Conservation (phyloP, 2,797 vertebrate genomes). For the Xiphophorus birchmanni region DNA sequence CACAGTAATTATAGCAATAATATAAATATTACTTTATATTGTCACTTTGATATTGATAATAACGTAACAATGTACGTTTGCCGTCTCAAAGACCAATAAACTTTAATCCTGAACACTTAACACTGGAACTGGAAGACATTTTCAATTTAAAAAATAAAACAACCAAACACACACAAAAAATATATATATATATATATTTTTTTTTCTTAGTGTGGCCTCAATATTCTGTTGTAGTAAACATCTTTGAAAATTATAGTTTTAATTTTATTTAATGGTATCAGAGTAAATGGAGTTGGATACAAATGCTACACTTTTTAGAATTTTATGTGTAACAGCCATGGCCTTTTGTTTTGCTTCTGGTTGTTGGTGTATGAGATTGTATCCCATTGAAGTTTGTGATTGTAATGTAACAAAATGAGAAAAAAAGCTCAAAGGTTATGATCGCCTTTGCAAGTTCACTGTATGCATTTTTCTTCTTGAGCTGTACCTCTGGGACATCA, state of each 20-base stretch:
- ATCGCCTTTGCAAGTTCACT: not conserved
- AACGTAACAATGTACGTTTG: no score
- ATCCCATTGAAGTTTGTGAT: not conserved
- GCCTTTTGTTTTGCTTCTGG: not conserved
- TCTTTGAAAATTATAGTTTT: not conserved
- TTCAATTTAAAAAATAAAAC: no score
- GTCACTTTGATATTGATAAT: no score
- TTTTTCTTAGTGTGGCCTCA: no score
- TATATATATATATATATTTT: no score
- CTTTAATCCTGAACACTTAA: no score
- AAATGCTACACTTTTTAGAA: not conserved
- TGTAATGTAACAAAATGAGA: not conserved
- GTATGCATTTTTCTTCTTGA: not conserved
- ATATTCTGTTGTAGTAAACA: not conserved
- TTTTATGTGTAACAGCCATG: not conserved
- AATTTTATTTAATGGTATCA: not conserved
- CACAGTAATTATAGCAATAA: no score
- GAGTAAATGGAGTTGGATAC: not conserved
- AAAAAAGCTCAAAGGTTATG: not conserved
- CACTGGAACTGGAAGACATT: no score
- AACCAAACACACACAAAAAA: no score
- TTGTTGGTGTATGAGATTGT: not conserved
- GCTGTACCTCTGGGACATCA: slow-evolving; percentile 1
- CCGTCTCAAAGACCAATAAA: no score
- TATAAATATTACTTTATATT: no score